Evolutionary conservation across 2,797 vertebrate species (phyloP).

Genomic region (Poecilia wingei): DNA sequence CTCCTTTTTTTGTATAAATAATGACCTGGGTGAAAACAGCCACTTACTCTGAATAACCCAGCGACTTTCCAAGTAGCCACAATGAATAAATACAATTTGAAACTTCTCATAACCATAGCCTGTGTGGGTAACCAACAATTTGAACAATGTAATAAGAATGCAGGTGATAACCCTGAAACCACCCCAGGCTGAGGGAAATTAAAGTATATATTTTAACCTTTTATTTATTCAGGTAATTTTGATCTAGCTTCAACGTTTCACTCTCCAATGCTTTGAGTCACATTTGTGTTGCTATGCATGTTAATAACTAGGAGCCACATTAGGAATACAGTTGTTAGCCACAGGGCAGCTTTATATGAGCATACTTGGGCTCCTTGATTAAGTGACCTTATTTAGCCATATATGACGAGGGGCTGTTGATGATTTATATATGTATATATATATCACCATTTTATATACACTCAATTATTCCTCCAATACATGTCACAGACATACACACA

Average conservation of each 20-base stretch:
- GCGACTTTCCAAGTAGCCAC: slow-evolving; percentile 23
- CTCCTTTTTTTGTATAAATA: slow-evolving; percentile 29
- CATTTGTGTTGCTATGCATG: slow-evolving; percentile 9
- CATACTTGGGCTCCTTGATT: slow-evolving; percentile 30
- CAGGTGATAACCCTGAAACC: slow-evolving; percentile 33
- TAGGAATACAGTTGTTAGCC: slow-evolving; percentile 13
- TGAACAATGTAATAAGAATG: slow-evolving; percentile 37
- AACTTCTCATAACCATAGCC: slow-evolving; percentile 17
- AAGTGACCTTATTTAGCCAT: slow-evolving; percentile 15
- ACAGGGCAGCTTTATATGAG: slow-evolving; percentile 19
- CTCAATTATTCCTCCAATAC: neutral
- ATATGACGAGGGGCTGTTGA: neutral
- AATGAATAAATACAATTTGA: slow-evolving; percentile 47
- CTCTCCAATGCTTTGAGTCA: slow-evolving; percentile 17
- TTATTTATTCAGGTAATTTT: slow-evolving; percentile 39
- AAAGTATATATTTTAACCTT: slow-evolving; percentile 38
- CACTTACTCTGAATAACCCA: slow-evolving; percentile 37
- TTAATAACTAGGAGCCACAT: slow-evolving; percentile 25
- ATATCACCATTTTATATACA: neutral
- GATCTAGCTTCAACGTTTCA: slow-evolving; percentile 23
- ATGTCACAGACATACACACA: neutral
- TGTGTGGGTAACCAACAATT: slow-evolving; percentile 25
- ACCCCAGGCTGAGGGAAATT: slow-evolving; percentile 35
- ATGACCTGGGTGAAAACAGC: slow-evolving; percentile 31
- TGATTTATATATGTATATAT: slow-evolving; percentile 3